Conservation (phyloP, 2,888 invertebrate genomes). For the Sclerodermus sp. region DNA sequence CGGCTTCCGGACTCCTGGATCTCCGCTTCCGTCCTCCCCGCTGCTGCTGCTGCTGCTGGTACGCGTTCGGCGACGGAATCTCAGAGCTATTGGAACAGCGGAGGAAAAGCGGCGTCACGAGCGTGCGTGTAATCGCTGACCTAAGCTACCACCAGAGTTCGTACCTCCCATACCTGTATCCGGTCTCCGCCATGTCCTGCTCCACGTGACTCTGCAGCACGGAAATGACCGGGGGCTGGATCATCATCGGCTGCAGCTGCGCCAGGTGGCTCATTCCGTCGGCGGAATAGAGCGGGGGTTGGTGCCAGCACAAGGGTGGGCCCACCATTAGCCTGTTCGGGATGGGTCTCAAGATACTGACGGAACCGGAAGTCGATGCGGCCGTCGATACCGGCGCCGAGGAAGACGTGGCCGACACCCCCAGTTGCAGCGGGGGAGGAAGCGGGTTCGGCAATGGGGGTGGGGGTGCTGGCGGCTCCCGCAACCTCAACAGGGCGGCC, state of each 20-base stretch:
- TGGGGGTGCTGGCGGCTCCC: conserved; percentile 38
- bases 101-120: neutral
- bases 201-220: conserved; percentile 35
- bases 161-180: no score
- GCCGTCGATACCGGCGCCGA: conserved; percentile 44
- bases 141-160: no score
- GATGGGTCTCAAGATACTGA: conserved; percentile 48
- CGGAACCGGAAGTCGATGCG: conserved; percentile 24
- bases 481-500: conserved; percentile 63
- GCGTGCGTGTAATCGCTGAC: no score
- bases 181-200: conserved; percentile 5
- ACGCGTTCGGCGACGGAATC: conserved; percentile 15
- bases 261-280: conserved; percentile 46
- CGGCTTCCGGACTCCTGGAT: conserved; percentile 10
- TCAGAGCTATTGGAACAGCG: conserved; percentile 2
- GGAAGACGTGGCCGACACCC: conserved; percentile 13
- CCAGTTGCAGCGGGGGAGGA: conserved; percentile 34
- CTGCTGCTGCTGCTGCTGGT: neutral
- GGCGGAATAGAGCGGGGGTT: conserved; percentile 25
- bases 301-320: conserved; percentile 45
- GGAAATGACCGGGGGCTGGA: conserved; percentile 35
- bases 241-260: conserved; percentile 35
- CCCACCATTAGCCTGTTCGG: conserved; percentile 49
- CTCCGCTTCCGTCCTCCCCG: neutral
- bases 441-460: conserved; percentile 51